Conservation (phyloP, 30 jellyfish, hydroid and myxozoan genomes). For the Calvadosia cruxmelitensis region DNA sequence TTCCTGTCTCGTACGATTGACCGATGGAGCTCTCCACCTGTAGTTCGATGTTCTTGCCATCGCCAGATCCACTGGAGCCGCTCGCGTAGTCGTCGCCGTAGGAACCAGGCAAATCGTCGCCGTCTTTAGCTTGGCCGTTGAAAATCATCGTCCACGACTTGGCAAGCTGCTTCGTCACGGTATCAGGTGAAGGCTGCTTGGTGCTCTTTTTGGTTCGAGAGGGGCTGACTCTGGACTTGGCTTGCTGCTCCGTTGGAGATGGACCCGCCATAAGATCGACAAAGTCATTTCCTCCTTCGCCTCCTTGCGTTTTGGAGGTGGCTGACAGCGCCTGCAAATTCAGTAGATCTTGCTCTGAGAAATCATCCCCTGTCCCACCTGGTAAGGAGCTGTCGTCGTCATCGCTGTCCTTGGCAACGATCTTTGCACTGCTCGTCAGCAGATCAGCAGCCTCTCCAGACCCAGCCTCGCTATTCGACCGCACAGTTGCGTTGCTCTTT, state of each 20-base stretch:
- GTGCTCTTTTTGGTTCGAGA: neutral
- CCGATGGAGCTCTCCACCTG: conserved; percentile 95
- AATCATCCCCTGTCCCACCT: conserved; percentile 67
- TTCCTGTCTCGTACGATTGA: conserved; percentile 81
- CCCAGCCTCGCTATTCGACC: neutral
- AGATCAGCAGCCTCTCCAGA: conserved; percentile 76
- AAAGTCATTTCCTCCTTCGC: conserved; percentile 25
- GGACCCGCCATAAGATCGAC: conserved; percentile 56
- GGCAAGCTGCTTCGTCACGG: conserved; percentile 19
- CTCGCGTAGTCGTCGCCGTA: conserved; percentile 56
- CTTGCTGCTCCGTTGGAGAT: conserved; percentile 12
- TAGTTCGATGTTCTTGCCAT: conserved; percentile 55
- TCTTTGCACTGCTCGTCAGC: conserved; percentile 45
- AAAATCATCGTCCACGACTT: conserved; percentile 73
- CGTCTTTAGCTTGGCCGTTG: conserved; percentile 51
- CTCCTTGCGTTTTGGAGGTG: conserved; percentile 17
- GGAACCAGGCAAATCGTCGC: conserved; percentile 74
- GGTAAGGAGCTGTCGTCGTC: conserved; percentile 50
- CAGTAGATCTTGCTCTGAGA: conserved; percentile 56
- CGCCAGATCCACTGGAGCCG: conserved; percentile 35
- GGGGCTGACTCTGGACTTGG: neutral
- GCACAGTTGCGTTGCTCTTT: neutral
- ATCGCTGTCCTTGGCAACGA: conserved; percentile 37
- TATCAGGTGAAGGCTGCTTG: neutral
- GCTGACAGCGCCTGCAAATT: conserved; percentile 54